Evolutionary conservation across 2,113 vertebrate genomes (phyloP), one percentile per base, ranked within the genome.

Genomic region (Rhea americana): DNA sequence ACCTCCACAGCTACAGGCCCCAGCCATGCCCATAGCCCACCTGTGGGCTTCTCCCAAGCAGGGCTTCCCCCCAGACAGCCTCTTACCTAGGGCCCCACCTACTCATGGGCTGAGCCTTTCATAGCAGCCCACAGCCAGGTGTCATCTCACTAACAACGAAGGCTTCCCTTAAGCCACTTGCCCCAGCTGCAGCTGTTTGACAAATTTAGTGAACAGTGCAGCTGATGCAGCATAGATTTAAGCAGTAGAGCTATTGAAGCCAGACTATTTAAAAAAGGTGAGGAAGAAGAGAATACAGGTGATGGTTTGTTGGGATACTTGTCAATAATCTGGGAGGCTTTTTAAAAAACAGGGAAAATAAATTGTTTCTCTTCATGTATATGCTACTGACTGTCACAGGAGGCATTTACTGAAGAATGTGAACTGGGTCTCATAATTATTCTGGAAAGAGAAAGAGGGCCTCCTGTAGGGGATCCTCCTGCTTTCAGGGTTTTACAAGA

Each of bases 11-110:
- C 65, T 35, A 6, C 39, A 35, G 11, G 2, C 3, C 55, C 17
- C 21, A 61, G 8, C 4, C 9, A 1, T 0, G 0, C 3, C 10
- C 5, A 4, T 4, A 50, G 19, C 37, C 63, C 4, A 0, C 5
- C 3, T 0, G 11, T 37, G 2, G 6, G 19, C 25, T 9, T 35
- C 5, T 9, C 9, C 6, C 2, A 45, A 45, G 43, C 2, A 50
- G 3, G 9, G 1, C n/a, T 25, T 1, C 70, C 21, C 53, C 53
- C 4, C 2, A 30, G 45, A 1, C 26, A 21, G 3, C 22, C 1
- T 53, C 32, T 2, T 28, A 32, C 2, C 2, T 1, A 7, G 5
- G 11, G 18, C 30, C 30, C 32, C 4, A 12, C 3, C 25, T 5
- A 2, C 6, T 3, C 11, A 7, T 5, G 43, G 51, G 79, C 48